Conservation (phyloP, 2,888 invertebrate genomes). For the Aphrophora alni region DNA sequence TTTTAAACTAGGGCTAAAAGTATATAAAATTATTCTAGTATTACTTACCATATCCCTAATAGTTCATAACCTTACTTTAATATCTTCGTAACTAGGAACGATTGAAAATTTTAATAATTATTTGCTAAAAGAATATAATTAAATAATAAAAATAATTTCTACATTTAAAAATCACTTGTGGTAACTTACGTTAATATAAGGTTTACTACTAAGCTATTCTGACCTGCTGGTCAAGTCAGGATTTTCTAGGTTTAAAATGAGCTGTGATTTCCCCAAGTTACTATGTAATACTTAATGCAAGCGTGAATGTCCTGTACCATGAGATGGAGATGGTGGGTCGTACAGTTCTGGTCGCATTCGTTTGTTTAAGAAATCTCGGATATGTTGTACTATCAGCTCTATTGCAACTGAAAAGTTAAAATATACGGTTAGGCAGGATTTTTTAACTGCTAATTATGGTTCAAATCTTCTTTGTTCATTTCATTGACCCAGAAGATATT, state of each 20-base stretch:
- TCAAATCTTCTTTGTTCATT: too few relatives aligned
- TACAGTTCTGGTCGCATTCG: conserved; percentile 19
- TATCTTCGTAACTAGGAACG: neutral
- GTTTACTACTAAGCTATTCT: neutral
- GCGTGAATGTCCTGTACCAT: neutral
- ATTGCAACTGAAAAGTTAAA: conserved; percentile 95
- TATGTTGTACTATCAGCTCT: conserved; percentile 98
- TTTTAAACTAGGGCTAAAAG: neutral
- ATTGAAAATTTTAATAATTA: neutral
- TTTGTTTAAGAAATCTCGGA: conserved; percentile 89
- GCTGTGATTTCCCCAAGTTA: neutral
- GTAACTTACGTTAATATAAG: neutral
- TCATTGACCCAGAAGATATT: too few relatives aligned
- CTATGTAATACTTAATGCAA: conserved; percentile 4
- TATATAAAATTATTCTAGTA: neutral
- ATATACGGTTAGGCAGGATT: too few relatives aligned
- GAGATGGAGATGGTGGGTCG: conserved; percentile 26
- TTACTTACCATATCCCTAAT: neutral
- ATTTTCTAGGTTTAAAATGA: neutral
- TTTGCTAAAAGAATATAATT: neutral
- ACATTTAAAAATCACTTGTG: neutral
- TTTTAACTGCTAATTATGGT: too few relatives aligned
- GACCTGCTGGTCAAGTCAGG: neutral
- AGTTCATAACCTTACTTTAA: neutral
- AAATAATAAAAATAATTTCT: neutral